Evolutionary conservation across 92 coral and sea anemone species (phyloP), one percentile per base, ranked within the genome.

Genomic region (Phenganax marumi): DNA sequence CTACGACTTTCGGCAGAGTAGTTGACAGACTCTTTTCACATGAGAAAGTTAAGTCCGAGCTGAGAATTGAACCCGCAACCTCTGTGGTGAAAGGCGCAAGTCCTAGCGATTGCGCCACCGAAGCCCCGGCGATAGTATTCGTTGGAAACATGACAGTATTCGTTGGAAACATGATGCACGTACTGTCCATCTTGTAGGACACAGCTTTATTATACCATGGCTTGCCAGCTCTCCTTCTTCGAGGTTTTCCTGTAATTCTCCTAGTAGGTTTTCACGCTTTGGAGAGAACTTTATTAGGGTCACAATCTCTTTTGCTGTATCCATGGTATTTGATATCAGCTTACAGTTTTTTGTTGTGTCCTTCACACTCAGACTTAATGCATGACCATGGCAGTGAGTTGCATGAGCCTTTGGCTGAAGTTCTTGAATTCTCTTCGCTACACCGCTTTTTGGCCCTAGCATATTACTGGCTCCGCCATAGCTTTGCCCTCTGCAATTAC

Each of bases 401-500:
- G 91, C 39, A 75, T 85, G 89, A 65, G 93, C 91, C 81, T 90
- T 90, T n/a, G 93, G 88, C 76, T 91, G 89, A 80, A 85, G 64
- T 14, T 91, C 85, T 55, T 85, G 73, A 77, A 88, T 91, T 86
- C 87, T 66, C 60, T 84, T 86, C 61, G 90, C 88, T 58, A 81
- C 89, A 8, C 89, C 87, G 6, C 83, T 81, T 84, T 88, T 88
- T 54, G 69, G 80, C 48, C 93, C 91, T 81, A 86, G 90, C 93
- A 91, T 91, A 77, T 88, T 86, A 56, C 93, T 91, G 57, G 90
- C 91, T 23, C 90, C 91, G 62, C 85, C 93, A 49, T 83, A 88
- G 70, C 93, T 88, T 61, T 90, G 91, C 47, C 93, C 89, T 65
- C 91, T 85, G 48, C 86, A 85, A 60, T 84, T 68, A 57, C 68